These are phyloP conservation scores for Drosophila tsacasi DNA, from an alignment of 1,140 invertebrate genomes.

Conservation along the genomic window DNA sequence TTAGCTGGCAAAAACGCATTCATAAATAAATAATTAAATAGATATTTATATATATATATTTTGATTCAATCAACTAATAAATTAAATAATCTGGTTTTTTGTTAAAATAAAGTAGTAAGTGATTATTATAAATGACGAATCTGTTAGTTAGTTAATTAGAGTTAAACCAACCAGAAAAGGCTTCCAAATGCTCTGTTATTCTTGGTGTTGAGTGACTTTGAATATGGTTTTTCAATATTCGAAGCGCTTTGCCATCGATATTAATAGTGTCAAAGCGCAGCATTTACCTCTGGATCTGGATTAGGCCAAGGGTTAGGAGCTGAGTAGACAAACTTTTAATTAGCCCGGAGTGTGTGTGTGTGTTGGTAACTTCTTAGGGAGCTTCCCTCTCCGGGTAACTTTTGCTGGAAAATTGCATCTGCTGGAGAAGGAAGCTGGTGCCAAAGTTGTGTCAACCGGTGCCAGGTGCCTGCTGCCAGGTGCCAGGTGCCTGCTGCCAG, in stretches of 20 bases:
- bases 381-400: background rate
- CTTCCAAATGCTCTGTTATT: conserved; percentile 1
- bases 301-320: background rate
- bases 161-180: background rate
- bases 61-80: too few relatives aligned
- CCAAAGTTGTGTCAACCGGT: background rate
- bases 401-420: conserved; percentile 29
- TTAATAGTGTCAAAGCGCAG: conserved; percentile 9
- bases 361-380: background rate
- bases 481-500: background rate
- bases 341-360: conserved; percentile 4
- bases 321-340: conserved; percentile 16
- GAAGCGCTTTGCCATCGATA: conserved; percentile 8
- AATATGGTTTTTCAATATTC: conserved; percentile 7
- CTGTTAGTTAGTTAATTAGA: too few relatives aligned
- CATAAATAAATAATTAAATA: too few relatives aligned
- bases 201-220: conserved; percentile 16
- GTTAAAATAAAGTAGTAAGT: too few relatives aligned
- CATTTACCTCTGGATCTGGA: background rate
- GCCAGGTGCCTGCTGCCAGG: background rate
- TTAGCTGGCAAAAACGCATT: too few relatives aligned
- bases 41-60: too few relatives aligned
- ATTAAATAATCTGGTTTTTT: too few relatives aligned
- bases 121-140: too few relatives aligned
- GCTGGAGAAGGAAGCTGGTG: conserved; percentile 1